phyloP scores from a whole-genome alignment of 2,113 vertebrate species.

The Tragelaphus scriptus region DNA sequence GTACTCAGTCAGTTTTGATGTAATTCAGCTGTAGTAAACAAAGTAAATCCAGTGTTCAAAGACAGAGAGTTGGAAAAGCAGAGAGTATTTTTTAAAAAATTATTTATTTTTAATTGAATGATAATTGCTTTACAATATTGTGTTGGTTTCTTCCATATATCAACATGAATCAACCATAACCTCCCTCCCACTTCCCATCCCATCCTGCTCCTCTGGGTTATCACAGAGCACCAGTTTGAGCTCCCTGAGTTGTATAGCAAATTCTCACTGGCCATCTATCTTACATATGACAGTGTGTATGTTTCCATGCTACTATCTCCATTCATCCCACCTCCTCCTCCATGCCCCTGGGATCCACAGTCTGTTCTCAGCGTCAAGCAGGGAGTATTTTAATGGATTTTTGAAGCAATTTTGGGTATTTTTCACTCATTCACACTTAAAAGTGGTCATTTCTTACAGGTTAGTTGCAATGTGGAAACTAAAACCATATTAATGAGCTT shows the following conservation, averaged over 20 bases:
- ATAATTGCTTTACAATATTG: not conserved
- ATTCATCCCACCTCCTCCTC: not conserved
- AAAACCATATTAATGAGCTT: not conserved
- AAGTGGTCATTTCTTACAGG: not conserved
- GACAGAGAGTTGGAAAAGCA: not conserved
- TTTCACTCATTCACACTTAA: not conserved
- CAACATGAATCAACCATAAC: not conserved
- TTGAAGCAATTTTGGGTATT: not conserved
- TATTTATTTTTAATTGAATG: not conserved
- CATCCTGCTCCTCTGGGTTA: not conserved
- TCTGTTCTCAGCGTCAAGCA: not conserved
- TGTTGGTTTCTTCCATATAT: rapidly evolving
- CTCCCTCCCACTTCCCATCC: not conserved
- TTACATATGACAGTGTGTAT: not conserved
- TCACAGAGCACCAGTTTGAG: not conserved
- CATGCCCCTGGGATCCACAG: not conserved
- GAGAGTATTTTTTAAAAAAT: not conserved
- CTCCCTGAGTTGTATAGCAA: not conserved
- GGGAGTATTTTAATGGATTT: not conserved
- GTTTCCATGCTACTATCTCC: not conserved
- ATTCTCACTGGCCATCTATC: not conserved
- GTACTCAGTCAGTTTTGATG: not conserved
- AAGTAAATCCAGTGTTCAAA: not conserved
- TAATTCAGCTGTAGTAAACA: not conserved
- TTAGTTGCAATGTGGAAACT: not conserved